Evolutionary conservation across 1,140 invertebrate genomes (phyloP), one percentile per base, ranked within the genome.

Genomic region (Lepidostoma basale): DNA sequence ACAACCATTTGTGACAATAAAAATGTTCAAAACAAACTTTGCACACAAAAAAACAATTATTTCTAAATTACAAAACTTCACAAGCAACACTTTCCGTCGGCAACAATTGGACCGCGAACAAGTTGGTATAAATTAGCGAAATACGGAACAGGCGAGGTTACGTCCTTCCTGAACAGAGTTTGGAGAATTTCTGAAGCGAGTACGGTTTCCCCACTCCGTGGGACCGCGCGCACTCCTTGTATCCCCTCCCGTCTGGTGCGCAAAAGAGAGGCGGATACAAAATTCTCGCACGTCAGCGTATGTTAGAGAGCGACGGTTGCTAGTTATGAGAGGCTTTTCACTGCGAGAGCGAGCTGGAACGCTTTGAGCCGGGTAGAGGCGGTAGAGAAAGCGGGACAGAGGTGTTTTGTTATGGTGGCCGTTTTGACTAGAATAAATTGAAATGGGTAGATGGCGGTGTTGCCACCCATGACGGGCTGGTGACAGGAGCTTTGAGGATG

Each of bases 1-100:
- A 95, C 92, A 86, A 94, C 92, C 93, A 95, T 94, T 91, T 89
- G 85, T 74, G 68, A 68, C 62, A 49, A 78, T 76, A 78, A 76
- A 75, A 74, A 75, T 40, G 3, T 39, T 54, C 30, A 16, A 45
- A 30, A 36, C 18, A 65, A 65, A 65, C 62, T 65, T 52, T 52
- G 9, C 45, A 65, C 62, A 28, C 47, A 40, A 63, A 16, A 54
- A 52, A 54, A 60, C 39, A 40, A 60, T 42, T 30, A 49, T 20
- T 63, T 47, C 14, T 42, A 22, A 20, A 30, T 54, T 23, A 12
- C 33, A 59, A 40, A 20, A 25, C n/a, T 49, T 30, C 44, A 20
- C 30, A 30, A 30, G 8, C 30, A 39, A 12, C 10, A 25, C 39
- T 44, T 18, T 26, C 49, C 62, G 62, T 40, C 45, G 49, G 49